Conservation (phyloP, 2,113 vertebrate species). For the Anolis sagrei region DNA sequence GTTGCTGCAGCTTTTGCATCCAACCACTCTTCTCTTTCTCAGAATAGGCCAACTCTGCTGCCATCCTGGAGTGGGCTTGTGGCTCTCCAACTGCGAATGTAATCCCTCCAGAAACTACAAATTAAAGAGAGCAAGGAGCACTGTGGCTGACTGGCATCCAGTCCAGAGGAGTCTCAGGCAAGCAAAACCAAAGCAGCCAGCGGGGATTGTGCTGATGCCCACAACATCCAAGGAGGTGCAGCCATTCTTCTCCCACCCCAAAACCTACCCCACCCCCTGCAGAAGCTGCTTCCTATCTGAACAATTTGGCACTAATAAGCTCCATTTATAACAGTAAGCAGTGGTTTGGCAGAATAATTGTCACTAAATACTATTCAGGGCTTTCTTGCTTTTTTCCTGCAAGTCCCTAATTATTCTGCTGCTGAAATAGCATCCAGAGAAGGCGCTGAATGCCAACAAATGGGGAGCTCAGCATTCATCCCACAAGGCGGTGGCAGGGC, state of each 20-base stretch:
- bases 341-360: constrained; percentile 81
- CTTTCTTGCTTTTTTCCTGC: constrained; percentile 81
- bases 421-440: constrained; percentile 80
- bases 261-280: constrained; percentile 46
- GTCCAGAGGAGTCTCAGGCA: not conserved
- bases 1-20: not conserved
- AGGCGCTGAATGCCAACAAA: constrained; percentile 75
- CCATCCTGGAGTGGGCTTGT: not conserved
- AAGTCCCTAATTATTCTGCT: constrained; percentile 78
- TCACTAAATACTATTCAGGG: constrained; percentile 81
- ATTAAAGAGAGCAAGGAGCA: accelerated
- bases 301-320: constrained; percentile 85
- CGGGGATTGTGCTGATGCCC: constrained; percentile 72
- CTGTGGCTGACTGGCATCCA: not conserved
- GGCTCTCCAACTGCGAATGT: not conserved
- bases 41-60: not conserved
- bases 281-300: constrained; percentile 81
- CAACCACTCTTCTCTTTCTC: not conserved
- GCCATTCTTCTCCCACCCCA: constrained; percentile 68
- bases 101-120: not conserved
- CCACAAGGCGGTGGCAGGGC: constrained; percentile 62
- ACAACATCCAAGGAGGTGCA: constrained; percentile 68
- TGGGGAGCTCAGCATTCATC: constrained; percentile 70
- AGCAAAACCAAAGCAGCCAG: constrained; percentile 16
- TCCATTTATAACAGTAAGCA: constrained; percentile 82